phyloP scores from a whole-genome alignment of 2,113 vertebrate genomes.

The Craseonycteris thonglongyai region DNA sequence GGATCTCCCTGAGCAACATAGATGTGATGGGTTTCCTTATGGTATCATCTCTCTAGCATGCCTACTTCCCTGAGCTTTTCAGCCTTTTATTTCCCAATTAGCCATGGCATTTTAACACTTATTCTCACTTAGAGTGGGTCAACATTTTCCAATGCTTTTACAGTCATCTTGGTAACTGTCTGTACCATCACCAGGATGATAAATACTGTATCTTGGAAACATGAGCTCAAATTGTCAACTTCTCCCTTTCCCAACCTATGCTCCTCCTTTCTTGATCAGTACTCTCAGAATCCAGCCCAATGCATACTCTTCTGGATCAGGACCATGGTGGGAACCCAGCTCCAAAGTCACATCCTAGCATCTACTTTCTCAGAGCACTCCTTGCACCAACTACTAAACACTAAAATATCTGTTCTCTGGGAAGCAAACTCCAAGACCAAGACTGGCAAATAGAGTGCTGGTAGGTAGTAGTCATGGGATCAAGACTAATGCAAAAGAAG shows the following conservation, averaged over 20 bases:
- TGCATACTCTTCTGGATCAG: neutral
- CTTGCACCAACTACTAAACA: neutral
- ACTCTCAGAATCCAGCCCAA: neutral
- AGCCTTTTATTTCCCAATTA: neutral
- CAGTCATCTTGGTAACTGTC: neutral
- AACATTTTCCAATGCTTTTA: neutral
- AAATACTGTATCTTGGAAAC: neutral
- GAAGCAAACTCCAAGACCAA: neutral
- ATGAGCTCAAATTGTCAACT: neutral
- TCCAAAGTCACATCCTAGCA: neutral
- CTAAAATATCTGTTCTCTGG: neutral
- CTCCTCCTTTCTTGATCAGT: neutral
- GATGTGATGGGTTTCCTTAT: neutral
- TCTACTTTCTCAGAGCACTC: neutral
- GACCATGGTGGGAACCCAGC: neutral
- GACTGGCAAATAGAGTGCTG: neutral
- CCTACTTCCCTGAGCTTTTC: neutral
- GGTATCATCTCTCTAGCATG: neutral
- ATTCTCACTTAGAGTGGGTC: neutral
- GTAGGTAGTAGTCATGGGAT: neutral
- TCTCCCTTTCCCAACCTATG: neutral
- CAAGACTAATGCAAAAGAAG: neutral
- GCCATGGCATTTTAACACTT: neutral
- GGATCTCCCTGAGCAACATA: neutral
- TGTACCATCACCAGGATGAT: neutral